Percentiles rank a stretch among this genome's conserved stretches.
These are phyloP conservation scores for Cuculus canorus DNA, from an alignment of 2,797 vertebrate species.

Conservation along the genomic window DNA sequence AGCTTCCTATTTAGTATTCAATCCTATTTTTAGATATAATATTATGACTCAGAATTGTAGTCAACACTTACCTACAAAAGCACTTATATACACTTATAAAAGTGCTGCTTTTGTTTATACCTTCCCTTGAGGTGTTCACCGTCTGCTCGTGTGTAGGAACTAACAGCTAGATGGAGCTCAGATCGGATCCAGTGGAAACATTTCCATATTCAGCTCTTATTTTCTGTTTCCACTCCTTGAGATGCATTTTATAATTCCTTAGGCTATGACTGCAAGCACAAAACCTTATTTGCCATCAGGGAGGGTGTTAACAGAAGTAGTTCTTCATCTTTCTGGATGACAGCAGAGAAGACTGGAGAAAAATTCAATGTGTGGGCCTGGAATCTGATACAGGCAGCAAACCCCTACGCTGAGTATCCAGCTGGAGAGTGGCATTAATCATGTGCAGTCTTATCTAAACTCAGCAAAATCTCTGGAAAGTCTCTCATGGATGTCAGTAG, in stretches of 20 bases:
- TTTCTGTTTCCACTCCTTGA: not conserved
- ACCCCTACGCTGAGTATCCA: not conserved
- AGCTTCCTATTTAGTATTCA: not conserved
- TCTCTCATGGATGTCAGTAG: not conserved
- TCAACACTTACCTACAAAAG: not conserved
- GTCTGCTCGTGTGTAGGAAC: not conserved
- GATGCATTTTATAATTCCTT: not conserved
- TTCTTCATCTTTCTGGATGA: not conserved
- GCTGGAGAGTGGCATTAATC: constrained; percentile 28
- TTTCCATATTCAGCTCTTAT: not conserved
- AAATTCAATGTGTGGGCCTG: not conserved
- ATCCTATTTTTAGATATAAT: not conserved
- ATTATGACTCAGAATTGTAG: not conserved
- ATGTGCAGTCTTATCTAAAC: constrained; percentile 25
- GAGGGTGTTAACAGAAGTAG: not conserved
- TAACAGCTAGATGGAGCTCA: not conserved
- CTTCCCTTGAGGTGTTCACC: not conserved
- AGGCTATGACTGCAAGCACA: not conserved
- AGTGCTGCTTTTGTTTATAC: not conserved
- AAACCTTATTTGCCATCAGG: not conserved
- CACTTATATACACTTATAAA: not conserved
- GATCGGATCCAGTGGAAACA: not conserved
- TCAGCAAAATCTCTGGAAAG: constrained; percentile 1
- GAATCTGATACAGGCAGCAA: not conserved
- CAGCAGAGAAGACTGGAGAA: not conserved